Conservation (phyloP, 2,888 invertebrate species). For the Azorinus chamasolen region DNA sequence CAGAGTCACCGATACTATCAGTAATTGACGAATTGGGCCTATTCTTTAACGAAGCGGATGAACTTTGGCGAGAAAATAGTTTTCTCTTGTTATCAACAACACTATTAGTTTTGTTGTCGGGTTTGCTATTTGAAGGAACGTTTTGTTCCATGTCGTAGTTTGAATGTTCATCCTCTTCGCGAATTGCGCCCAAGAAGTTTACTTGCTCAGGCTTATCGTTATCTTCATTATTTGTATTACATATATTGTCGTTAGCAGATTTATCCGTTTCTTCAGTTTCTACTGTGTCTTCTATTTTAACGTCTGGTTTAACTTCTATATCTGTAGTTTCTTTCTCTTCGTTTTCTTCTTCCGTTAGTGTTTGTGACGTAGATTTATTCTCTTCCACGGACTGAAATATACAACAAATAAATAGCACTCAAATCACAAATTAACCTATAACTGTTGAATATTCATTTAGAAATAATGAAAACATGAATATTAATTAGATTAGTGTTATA, state of each 20-base stretch:
- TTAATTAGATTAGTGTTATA: no score
- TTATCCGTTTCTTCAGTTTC: background rate
- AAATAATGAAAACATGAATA: no score
- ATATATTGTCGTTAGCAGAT: conserved; percentile 11
- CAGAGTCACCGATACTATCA: conserved; percentile 57
- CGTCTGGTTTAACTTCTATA: background rate
- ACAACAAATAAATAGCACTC: no score
- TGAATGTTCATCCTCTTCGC: conserved; percentile 62
- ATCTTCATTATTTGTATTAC: conserved; percentile 4
- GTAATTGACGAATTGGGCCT: conserved; percentile 27
- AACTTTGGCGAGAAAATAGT: conserved; percentile 57
- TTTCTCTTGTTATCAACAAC: conserved; percentile 45
- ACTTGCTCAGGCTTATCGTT: conserved; percentile 17
- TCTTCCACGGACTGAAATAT: no score
- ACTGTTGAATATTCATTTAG: no score
- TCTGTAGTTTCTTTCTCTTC: background rate
- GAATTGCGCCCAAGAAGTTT: conserved; percentile 36
- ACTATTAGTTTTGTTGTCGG: conserved; percentile 21
- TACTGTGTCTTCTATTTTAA: background rate
- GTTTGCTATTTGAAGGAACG: conserved; percentile 6
- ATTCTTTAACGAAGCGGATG: conserved; percentile 52
- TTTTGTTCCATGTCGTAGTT: conserved; percentile 37
- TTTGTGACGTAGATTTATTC: background rate
- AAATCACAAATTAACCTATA: no score
- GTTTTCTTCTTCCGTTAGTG: background rate